Base-by-base conservation (phyloP, 2,888 invertebrate species). In the Aricia artaxerxes region DNA sequence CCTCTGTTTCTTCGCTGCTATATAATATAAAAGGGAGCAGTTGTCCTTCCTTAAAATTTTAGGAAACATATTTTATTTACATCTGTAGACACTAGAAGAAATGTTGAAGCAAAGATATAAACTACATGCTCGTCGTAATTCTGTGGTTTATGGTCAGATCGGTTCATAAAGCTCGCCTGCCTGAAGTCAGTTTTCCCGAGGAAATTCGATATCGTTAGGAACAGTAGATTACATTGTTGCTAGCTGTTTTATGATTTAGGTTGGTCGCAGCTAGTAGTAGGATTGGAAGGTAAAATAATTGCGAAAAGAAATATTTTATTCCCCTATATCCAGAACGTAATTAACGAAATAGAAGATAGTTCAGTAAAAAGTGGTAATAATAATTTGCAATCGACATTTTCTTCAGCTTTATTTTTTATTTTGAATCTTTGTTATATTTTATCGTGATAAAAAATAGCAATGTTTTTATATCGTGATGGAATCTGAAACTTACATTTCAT, bases 121-220 rank as follows among this genome's bases (percentile, higher is more conserved):
- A 38, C 35, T 35, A 4, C 69, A 69, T 69, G 69, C 35, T 16
- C 4, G 69, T 13, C 35, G 13, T 16, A 69, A 69, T 35, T 69
- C 69, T 69, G 16, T 69, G 35, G 69, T 69, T 69, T 69, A 69
- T 69, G 4, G 69, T 69, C 69, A 69, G 3, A 69, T 38, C 6
- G 24, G 69, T 69, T 69, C 35, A 38, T 69, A 35, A 35, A 69
- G 35, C 31, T 69, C 16, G 69, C 16, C 35, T 69, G 35, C 5
- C 13, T 1, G 4, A 24, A 64, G 64, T 35, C 4, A 35, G 13
- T 35, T 35, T 35, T 69, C 69, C 35, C 5, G 11, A 64, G 3
- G 11, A 64, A 64, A 61, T 61, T 61, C 7, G 24, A 7, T 49
- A 11, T 49, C 1, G 49, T 49, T 49, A 3, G 49, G 49, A 49